Conservation (phyloP, 2,888 invertebrate genomes). For the Drosophila pseudotalamancana region DNA sequence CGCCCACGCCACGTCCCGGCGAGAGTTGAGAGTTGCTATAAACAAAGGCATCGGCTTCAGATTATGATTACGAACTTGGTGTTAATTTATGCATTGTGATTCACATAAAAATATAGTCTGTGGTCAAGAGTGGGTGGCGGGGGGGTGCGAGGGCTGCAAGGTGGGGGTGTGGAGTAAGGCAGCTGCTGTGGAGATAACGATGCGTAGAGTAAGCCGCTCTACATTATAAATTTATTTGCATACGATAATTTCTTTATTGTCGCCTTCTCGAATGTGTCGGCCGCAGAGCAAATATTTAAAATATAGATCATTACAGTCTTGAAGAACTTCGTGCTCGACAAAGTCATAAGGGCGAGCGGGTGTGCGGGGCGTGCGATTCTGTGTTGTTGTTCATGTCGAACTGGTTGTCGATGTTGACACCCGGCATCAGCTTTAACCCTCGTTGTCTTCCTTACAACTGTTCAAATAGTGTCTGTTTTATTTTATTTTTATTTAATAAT, state of each 20-base stretch:
- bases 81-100: conserved; percentile 66
- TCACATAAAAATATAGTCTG: conserved; percentile 56
- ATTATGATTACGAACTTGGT: conserved; percentile 37
- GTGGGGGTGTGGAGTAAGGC: neutral
- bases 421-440: conserved; percentile 1
- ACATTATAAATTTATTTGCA: conserved; percentile 65
- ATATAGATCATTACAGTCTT: conserved; percentile 8
- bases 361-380: neutral
- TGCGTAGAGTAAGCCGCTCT: conserved; percentile 34
- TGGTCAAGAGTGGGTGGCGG: conserved; percentile 31
- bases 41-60: conserved; percentile 31
- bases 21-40: neutral
- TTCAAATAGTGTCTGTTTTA: conserved; percentile 54
- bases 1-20: neutral
- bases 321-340: neutral
- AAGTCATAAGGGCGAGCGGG: conserved; percentile 4
- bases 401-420: neutral
- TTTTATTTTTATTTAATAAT: conserved; percentile 32
- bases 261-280: conserved; percentile 10
- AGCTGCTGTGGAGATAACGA: conserved; percentile 52
- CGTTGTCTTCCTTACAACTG: conserved; percentile 70
- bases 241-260: conserved; percentile 72
- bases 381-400: conserved; percentile 13
- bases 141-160: neutral
- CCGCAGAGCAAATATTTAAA: conserved; percentile 15